These are phyloP conservation scores for Sisyra nigra DNA, from an alignment of 2,888 invertebrate genomes.

Conservation along the genomic window DNA sequence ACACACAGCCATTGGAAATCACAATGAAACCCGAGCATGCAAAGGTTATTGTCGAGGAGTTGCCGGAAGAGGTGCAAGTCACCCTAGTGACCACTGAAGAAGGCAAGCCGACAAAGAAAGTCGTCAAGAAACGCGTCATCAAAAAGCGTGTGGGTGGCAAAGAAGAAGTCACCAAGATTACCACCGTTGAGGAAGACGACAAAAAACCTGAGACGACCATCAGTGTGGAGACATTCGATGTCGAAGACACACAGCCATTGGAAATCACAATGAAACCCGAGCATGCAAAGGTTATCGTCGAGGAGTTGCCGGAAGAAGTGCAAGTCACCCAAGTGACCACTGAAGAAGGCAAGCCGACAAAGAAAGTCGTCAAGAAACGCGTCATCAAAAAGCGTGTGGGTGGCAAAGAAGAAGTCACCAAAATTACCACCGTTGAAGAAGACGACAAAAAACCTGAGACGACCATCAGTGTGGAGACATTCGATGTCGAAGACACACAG, in stretches of 20 bases:
- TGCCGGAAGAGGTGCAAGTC: conserved; percentile 15
- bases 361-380: conserved; percentile 16
- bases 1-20: conserved; percentile 6
- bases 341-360: conserved; percentile 16
- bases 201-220: conserved; percentile 29
- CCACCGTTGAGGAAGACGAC: conserved; percentile 23
- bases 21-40: conserved; percentile 5
- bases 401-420: conserved; percentile 16
- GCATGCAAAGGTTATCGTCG: conserved; percentile 14
- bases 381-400: conserved; percentile 15
- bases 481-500: conserved; percentile 10
- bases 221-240: conserved; percentile 17
- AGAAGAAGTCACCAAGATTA: conserved; percentile 26
- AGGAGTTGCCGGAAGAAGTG: conserved; percentile 18
- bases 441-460: conserved; percentile 22
- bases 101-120: conserved; percentile 24
- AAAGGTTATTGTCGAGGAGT: conserved; percentile 11
- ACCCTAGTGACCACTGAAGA: conserved; percentile 21
- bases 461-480: conserved; percentile 9
- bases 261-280: conserved; percentile 14
- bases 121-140: conserved; percentile 17
- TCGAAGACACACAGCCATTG: conserved; percentile 12
- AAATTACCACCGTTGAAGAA: conserved; percentile 25
- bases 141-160: conserved; percentile 22
- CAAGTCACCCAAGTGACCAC: conserved; percentile 20